Evolutionary conservation across 2,888 invertebrate species (phyloP).

Genomic region (Calliopum simillimum): DNA sequence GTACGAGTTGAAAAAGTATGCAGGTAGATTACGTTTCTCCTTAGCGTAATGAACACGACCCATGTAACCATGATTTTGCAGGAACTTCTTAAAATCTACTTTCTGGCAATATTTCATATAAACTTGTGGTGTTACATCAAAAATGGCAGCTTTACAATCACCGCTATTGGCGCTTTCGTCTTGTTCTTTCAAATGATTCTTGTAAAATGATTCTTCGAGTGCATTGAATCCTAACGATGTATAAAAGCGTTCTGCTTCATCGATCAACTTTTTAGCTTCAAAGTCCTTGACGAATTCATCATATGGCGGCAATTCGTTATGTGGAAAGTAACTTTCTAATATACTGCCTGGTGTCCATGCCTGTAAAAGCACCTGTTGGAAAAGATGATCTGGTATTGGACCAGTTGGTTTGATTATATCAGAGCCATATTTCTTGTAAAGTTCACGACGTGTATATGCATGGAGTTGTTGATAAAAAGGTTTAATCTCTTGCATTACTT

Average conservation of each 20-base stretch:
- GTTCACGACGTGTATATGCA: conserved; percentile 79
- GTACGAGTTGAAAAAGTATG: conserved; percentile 62
- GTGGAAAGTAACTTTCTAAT: conserved; percentile 58
- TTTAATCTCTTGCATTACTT: conserved; percentile 65
- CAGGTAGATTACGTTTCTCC: conserved; percentile 59
- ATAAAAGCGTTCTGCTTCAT: conserved; percentile 61
- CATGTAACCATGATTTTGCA: conserved; percentile 63
- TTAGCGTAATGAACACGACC: conserved; percentile 60
- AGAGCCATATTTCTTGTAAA: conserved; percentile 78
- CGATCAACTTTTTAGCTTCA: conserved; percentile 56
- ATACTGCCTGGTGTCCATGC: conserved; percentile 62
- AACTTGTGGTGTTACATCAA: conserved; percentile 60
- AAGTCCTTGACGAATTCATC: conserved; percentile 57
- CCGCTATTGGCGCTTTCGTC: conserved; percentile 56
- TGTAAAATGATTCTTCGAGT: conserved; percentile 54
- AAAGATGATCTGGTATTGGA: conserved; percentile 81
- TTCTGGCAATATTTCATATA: conserved; percentile 64
- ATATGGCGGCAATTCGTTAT: conserved; percentile 58
- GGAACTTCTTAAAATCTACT: conserved; percentile 61
- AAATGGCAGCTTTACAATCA: conserved; percentile 62
- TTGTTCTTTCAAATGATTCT: conserved; percentile 57
- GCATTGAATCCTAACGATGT: conserved; percentile 58
- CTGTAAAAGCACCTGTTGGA: conserved; percentile 69
- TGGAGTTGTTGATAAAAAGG: conserved; percentile 86
- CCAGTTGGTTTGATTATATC: conserved; percentile 74